A percentile compares a stretch with the other conserved stretches of the same genome.
These are phyloP conservation scores for Pseudorhiza aurosa DNA, from an alignment of 30 jellyfish, hydroid and myxozoan species.

Conservation along the genomic window DNA sequence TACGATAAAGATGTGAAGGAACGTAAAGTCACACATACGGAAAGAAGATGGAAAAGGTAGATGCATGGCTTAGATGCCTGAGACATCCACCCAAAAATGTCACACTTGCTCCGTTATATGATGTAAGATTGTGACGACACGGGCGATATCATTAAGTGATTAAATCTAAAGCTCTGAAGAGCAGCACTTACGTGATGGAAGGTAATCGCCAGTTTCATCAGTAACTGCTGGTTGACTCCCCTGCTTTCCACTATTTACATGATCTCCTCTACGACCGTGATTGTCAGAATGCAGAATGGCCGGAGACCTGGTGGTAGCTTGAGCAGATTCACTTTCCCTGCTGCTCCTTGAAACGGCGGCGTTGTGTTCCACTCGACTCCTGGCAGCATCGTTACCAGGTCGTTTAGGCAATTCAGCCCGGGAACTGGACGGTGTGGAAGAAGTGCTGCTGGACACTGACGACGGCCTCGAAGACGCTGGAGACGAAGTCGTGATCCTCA, in stretches of 20 bases:
- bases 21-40: too few relatives aligned
- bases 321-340: not conserved
- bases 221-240: not conserved
- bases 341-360: not conserved
- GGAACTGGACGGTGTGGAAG: not conserved
- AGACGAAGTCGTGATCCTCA: not conserved
- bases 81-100: too few relatives aligned
- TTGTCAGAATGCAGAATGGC: slow-evolving; percentile 46
- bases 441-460: not conserved
- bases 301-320: slow-evolving; percentile 13
- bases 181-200: slow-evolving; percentile 72
- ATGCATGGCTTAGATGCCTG: too few relatives aligned
- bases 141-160: too few relatives aligned
- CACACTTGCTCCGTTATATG: too few relatives aligned
- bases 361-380: not conserved
- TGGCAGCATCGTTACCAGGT: not conserved
- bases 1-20: too few relatives aligned
- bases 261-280: slow-evolving; percentile 13
- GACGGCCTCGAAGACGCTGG: not conserved
- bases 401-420: not conserved
- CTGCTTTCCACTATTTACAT: not conserved
- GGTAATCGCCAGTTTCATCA: slow-evolving; percentile 31
- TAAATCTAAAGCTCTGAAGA: too few relatives aligned
- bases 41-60: too few relatives aligned
- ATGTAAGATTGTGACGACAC: too few relatives aligned